Evolutionary conservation across 2,797 vertebrate genomes (phyloP).

Genomic region (Accipiter badius): DNA sequence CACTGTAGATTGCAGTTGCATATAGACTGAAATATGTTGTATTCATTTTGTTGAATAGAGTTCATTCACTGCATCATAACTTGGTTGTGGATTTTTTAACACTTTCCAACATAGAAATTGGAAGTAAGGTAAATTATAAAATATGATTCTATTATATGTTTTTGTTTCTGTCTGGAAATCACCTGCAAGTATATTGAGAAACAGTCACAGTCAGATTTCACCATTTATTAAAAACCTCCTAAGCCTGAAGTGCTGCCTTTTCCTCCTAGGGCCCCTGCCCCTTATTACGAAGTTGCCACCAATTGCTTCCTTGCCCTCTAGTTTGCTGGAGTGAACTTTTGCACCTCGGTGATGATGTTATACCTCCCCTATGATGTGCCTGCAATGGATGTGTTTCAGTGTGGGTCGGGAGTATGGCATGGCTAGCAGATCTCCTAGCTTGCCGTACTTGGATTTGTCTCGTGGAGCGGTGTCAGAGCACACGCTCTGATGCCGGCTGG

Average conservation of each 20-base stretch:
- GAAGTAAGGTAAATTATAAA: neutral
- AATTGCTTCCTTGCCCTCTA: neutral
- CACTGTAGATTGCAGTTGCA: neutral
- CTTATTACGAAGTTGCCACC: neutral
- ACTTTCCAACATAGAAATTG: neutral
- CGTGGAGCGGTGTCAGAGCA: fast-evolving
- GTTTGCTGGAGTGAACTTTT: neutral
- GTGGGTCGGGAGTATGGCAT: neutral
- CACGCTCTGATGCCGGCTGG: fast-evolving
- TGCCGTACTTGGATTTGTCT: neutral
- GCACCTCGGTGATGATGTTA: neutral
- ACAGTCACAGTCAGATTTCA: neutral
- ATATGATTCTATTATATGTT: neutral
- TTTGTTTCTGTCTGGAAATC: neutral
- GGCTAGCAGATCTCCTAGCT: neutral
- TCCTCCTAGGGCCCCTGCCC: neutral
- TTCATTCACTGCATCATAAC: neutral
- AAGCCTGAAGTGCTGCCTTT: neutral
- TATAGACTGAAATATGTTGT: neutral
- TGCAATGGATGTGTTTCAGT: fast-evolving
- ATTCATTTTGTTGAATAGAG: neutral
- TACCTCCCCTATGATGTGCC: neutral
- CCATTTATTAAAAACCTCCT: neutral
- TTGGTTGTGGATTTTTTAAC: neutral
- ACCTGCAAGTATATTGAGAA: neutral